phyloP scores from a whole-genome alignment of 2,888 invertebrate species.

The Epinotia ramella region DNA sequence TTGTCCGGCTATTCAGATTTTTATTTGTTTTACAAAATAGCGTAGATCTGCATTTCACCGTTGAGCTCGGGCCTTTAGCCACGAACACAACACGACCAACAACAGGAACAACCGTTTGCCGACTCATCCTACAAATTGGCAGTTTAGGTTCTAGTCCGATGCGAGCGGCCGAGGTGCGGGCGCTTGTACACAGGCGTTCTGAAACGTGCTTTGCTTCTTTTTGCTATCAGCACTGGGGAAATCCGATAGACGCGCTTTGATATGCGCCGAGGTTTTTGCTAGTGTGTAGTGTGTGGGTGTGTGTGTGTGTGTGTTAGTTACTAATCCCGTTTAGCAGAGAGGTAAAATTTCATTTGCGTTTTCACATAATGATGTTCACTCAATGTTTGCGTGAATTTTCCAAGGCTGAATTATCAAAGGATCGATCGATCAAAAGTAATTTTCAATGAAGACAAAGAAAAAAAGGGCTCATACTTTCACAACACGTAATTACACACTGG shows the following conservation, averaged over 20 bases:
- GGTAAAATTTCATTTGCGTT: neutral
- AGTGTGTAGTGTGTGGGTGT: no score
- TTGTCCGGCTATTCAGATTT: neutral
- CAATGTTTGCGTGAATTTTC: neutral
- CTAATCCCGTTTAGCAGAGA: neutral
- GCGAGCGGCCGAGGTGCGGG: slow-evolving; percentile 47
- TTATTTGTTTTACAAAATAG: neutral
- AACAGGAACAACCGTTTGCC: slow-evolving; percentile 68
- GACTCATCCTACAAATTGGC: slow-evolving; percentile 79
- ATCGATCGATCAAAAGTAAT: neutral
- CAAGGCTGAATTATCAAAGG: neutral
- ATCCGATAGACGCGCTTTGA: slow-evolving; percentile 1
- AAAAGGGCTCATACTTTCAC: neutral
- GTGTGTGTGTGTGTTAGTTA: no score
- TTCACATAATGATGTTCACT: neutral
- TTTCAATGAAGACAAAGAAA: neutral
- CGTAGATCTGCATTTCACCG: slow-evolving; percentile 46
- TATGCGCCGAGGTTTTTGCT: neutral
- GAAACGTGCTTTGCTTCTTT: slow-evolving; percentile 19
- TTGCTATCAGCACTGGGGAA: slow-evolving; percentile 17
- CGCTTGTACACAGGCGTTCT: slow-evolving; percentile 30
- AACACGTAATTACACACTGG: slow-evolving; percentile 14
- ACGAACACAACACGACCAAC: slow-evolving; percentile 52
- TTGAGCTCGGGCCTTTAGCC: slow-evolving; percentile 64
- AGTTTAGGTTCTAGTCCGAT: slow-evolving; percentile 59